Evolutionary conservation across 2,113 vertebrate species (phyloP).

Genomic region (Mus spicilegus): DNA sequence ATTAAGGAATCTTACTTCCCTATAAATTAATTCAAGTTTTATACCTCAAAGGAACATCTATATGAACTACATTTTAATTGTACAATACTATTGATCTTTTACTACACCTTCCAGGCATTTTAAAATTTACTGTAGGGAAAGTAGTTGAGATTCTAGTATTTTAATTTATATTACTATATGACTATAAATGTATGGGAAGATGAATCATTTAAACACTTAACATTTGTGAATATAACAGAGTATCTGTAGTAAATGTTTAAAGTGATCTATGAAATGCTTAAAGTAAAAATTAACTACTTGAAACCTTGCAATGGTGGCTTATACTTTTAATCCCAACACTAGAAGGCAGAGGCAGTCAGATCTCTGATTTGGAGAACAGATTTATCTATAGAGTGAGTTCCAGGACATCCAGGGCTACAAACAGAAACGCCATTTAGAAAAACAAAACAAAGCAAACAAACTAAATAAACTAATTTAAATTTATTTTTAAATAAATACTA

Average conservation of each 20-base stretch:
- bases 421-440: too few species aligned
- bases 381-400: not conserved
- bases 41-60: not conserved
- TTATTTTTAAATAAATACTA: too few species aligned
- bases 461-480: too few species aligned
- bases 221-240: not conserved
- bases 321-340: not conserved
- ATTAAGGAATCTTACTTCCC: not conserved
- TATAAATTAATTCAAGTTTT: conserved; percentile 49
- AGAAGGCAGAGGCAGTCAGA: not conserved
- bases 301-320: too few species aligned
- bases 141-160: not conserved
- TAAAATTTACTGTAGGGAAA: not conserved
- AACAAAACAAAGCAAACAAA: too few species aligned
- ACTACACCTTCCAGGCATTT: not conserved
- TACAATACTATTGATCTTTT: not conserved
- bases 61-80: not conserved
- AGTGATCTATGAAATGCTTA: not conserved
- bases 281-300: not conserved
- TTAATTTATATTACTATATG: not conserved
- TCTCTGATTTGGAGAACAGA: not conserved
- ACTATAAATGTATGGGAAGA: not conserved
- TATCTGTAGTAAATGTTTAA: not conserved
- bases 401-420: not conserved
- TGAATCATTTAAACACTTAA: not conserved